Percentiles rank a stretch among this genome's conserved stretches.
Evolutionary conservation across 2,888 invertebrate species (phyloP).

Genomic region (Apodemia hepburni): DNA sequence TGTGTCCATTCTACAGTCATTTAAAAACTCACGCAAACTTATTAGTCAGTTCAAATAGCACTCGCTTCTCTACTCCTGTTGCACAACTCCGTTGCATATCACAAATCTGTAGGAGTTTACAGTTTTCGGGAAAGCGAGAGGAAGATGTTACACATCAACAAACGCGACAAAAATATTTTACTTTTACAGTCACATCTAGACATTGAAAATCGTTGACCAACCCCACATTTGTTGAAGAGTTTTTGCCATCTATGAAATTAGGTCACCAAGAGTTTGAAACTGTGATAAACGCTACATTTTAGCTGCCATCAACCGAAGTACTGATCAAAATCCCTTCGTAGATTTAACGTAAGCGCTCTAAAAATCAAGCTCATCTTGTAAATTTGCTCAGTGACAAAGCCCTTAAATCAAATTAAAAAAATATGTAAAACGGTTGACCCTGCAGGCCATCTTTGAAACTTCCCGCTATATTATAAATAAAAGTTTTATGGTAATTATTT

Average conservation of each 20-base stretch:
- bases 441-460: no score
- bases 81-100: no score
- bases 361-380: neutral
- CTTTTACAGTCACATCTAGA: neutral
- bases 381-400: neutral
- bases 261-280: constrained; percentile 10
- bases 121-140: no score
- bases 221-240: constrained; percentile 9
- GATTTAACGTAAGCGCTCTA: neutral
- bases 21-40: no score
- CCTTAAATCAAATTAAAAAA: no score
- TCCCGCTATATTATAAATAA: no score
- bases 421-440: no score
- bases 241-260: constrained; percentile 8
- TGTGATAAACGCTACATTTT: constrained; percentile 5
- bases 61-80: no score
- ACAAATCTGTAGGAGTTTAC: no score
- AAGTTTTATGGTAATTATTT: no score
- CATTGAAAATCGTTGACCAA: neutral
- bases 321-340: neutral
- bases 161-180: neutral
- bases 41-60: no score
- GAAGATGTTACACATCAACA: neutral
- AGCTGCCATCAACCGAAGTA: constrained; percentile 7
- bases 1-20: no score